Evolutionary conservation across 2,113 vertebrate species (phyloP).

Genomic region (Phrynocephalus versicolor): DNA sequence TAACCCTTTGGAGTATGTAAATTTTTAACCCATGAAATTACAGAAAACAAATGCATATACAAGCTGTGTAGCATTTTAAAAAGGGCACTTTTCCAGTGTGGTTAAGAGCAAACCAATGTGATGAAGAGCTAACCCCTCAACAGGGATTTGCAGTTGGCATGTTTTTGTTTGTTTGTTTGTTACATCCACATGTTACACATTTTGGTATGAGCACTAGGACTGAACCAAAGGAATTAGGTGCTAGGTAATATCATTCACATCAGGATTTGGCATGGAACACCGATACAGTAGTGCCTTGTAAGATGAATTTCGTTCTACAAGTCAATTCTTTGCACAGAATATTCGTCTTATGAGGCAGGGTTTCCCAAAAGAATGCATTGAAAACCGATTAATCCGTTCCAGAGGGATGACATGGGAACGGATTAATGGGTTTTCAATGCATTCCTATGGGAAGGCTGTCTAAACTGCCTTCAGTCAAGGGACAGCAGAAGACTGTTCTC

Average conservation of each 20-base stretch:
- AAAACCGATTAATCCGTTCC: no score
- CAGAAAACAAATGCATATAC: neutral
- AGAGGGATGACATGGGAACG: no score
- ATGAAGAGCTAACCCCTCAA: neutral
- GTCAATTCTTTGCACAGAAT: no score
- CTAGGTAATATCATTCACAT: neutral
- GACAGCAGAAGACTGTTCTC: no score
- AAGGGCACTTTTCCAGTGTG: neutral
- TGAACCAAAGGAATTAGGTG: neutral
- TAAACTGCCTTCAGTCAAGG: no score
- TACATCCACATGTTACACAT: neutral
- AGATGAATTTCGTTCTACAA: no score
- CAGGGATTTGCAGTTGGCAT: neutral
- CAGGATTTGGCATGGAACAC: neutral
- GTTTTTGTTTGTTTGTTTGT: neutral
- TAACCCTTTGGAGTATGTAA: slow-evolving; percentile 40
- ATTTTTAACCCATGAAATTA: slow-evolving; percentile 59
- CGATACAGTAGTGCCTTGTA: no score
- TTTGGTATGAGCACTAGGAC: neutral
- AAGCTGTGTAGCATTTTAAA: neutral
- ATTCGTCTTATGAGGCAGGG: no score
- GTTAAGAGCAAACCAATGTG: neutral
- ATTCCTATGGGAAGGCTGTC: no score
- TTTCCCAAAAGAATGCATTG: no score
- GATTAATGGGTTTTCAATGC: no score